Evolutionary conservation across 2,888 invertebrate genomes (phyloP), one percentile per base, ranked within the genome.

Genomic region (Mythimna albipuncta): DNA sequence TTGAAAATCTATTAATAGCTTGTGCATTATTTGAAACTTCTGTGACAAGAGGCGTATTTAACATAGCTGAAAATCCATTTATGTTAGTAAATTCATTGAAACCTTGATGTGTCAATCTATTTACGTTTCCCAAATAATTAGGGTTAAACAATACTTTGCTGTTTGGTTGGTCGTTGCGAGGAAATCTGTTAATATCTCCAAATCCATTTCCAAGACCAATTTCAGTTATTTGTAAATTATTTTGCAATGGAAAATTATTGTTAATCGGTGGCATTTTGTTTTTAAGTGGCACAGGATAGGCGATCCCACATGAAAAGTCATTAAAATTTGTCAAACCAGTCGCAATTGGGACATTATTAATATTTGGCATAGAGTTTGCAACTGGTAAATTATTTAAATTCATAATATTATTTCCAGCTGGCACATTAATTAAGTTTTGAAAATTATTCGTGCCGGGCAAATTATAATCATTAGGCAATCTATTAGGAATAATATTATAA

Each of bases 271-370:
- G 75, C 44, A 70, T 10, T 13, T 13, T 26, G 11, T 52, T 69
- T 0, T 4, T 59, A 21, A 2, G 0, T 13, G 62, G 62, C 6
- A 73, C 47, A 10, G 6, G 10, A 0, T 63, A 3, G 2, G 5
- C 16, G 4, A 54, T 64, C 2, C 10, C 32, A 54, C 38, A 11
- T 10, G 58, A 76, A 13, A 21, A 59, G 16, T 59, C 64, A 54
- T 72, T 61, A 1, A 52, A 65, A 77, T 21, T 38, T 77, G 85
- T 72, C 11, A 85, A 35, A 63, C 21, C 21, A 4, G 57, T 68
- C 7, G 16, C 2, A 47, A 19, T 38, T 63, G 55, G 55, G 26
- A 62, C 10, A n/a, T 61, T 72, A 64, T 70, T 68, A 11, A 52
- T 44, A 73, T 72, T 76, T 16, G 69, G 47, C 16, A 66, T 47